These are phyloP conservation scores for Botrylloides violaceus DNA, from an alignment of 23 tunicate species.

Conservation along the genomic window DNA sequence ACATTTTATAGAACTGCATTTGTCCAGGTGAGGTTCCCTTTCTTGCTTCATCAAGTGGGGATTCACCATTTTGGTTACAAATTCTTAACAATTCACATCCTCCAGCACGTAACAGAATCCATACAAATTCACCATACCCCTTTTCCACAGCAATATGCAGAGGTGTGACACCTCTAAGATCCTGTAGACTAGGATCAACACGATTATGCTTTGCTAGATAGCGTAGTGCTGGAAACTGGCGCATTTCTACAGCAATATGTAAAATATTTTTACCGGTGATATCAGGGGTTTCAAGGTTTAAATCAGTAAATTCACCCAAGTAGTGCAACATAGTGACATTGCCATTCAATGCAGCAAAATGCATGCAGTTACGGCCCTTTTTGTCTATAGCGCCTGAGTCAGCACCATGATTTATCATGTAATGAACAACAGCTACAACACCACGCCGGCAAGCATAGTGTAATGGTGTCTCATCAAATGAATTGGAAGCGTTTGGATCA, in stretches of 20 bases:
- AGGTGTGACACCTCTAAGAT: conserved; percentile 49
- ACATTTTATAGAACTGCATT: not conserved
- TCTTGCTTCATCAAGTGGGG: conserved; percentile 46
- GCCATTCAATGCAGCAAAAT: conserved; percentile 69
- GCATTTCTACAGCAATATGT: conserved; percentile 33
- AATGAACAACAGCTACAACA: conserved; percentile 36
- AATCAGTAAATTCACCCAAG: conserved; percentile 37
- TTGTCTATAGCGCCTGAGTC: conserved; percentile 50
- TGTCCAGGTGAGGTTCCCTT: not conserved
- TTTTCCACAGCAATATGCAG: conserved; percentile 55
- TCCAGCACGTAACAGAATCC: conserved; percentile 38
- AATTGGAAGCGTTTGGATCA: conserved; percentile 33
- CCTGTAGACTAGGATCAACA: conserved; percentile 21
- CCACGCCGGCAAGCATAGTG: conserved; percentile 93
- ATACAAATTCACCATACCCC: conserved; percentile 43
- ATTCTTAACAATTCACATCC: conserved; percentile 30
- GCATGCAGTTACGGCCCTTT: conserved; percentile 60
- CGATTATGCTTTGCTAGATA: conserved; percentile 40
- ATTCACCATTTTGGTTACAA: conserved; percentile 47
- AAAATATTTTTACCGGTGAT: conserved; percentile 48
- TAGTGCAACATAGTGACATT: conserved; percentile 58
- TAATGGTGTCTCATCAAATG: conserved; percentile 73
- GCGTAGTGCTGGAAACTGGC: conserved; percentile 22
- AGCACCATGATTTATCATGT: conserved; percentile 54
- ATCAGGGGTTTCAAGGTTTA: conserved; percentile 26